These are phyloP conservation scores for Drosophila suzukii DNA, from an alignment of 1,140 invertebrate species.

Conservation along the genomic window DNA sequence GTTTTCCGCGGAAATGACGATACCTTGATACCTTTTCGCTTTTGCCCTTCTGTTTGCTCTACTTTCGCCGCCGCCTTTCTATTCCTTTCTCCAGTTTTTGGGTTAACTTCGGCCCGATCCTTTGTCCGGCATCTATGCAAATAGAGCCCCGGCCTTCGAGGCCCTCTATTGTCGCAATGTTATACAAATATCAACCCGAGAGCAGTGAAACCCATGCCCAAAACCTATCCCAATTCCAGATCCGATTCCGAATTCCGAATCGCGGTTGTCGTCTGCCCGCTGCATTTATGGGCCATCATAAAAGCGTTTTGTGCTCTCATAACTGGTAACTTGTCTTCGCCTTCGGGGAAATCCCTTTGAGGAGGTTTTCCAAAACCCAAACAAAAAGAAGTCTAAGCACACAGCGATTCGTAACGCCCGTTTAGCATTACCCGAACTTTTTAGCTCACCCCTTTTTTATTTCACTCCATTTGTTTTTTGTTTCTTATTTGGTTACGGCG, in stretches of 20 bases:
- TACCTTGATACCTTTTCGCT: conserved; percentile 6
- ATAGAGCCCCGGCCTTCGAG: conserved; percentile 47
- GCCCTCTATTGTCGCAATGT: conserved; percentile 73
- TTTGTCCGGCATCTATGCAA: conserved; percentile 31
- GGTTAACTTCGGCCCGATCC: conserved; percentile 30
- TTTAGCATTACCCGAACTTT: conserved; percentile 53
- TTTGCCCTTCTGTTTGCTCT: conserved; percentile 51
- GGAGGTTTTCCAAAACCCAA: conserved; percentile 8
- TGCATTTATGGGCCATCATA: conserved; percentile 60
- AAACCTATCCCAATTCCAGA: not conserved
- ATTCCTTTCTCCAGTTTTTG: conserved; percentile 38
- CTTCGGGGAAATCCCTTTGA: conserved; percentile 43
- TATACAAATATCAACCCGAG: conserved; percentile 65
- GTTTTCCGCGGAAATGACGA: conserved; percentile 21
- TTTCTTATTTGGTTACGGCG: conserved; percentile 60
- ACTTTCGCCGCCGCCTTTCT: conserved; percentile 42
- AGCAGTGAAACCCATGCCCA: not conserved
- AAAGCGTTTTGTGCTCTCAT: conserved; percentile 57
- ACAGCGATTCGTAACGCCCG: conserved; percentile 66
- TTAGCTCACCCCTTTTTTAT: conserved; percentile 54
- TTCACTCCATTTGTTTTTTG: not conserved
- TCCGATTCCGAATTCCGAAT: conserved; percentile 3
- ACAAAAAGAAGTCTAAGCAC: conserved; percentile 46
- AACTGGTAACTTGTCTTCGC: conserved; percentile 39
- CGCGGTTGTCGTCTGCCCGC: conserved; percentile 44